Evolutionary conservation across 64 coral and sea anemone genomes (phyloP), one percentile per base, ranked within the genome.

Genomic region (Dendronephthya gigantea): DNA sequence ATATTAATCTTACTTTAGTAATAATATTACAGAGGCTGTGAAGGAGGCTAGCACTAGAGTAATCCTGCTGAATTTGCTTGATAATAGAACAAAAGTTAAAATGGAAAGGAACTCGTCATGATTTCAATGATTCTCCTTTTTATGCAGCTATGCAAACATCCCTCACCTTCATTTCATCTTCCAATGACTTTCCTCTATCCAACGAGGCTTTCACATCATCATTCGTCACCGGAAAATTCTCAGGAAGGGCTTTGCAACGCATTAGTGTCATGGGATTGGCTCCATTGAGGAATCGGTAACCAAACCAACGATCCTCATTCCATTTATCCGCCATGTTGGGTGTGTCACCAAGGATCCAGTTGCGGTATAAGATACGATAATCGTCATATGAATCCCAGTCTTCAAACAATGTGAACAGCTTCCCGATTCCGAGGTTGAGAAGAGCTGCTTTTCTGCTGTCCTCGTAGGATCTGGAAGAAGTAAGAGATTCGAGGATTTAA

Each of bases 301-400:
- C 72, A 79, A 79, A 79, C 72, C 72, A 79, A 79, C 72, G 72
- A 35, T 79, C 72, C 36, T 79, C 72, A 16, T 79, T 79, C 72
- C 72, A 79, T 79, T 79, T 79, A 16, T 79, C 72, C 29, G 72
- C 72, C 72, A 34, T 36, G 36, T 36, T 39, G 19, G 72, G 72
- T 17, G 31, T 79, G 13, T 34, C 72, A 36, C 36, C 72, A 19
- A 79, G 15, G 31, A 79, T 29, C 72, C 30, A 39, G 31, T 79
- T 79, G 0, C 36, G 30, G 29, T 39, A 79, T 29, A 79, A 79
- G 13, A 79, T 79, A 34, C 36, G 30, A 19, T 36, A 79, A 33
- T 79, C 72, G 28, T 79, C 72, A 79, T 79, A 79, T 29, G 19
- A 19, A 19, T 79, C 72, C 72, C 72, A 79, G 72, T 79, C 72